Conservation (phyloP, 1,140 invertebrate genomes). For the Drosophila azteca region DNA sequence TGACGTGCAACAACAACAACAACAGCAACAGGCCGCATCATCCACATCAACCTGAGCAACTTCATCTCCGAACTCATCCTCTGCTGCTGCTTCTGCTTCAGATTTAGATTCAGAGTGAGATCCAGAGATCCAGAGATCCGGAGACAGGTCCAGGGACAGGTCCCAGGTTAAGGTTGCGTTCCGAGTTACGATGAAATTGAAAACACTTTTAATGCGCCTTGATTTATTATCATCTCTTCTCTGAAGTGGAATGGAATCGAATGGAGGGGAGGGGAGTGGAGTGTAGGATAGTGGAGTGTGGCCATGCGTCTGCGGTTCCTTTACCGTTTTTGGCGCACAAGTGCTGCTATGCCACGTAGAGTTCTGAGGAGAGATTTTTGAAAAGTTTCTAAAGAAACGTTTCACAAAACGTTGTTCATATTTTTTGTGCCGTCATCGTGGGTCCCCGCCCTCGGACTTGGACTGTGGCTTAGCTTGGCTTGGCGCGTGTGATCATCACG, state of each 20-base stretch:
- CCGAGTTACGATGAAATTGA: constrained; percentile 72
- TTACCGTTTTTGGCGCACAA: constrained; percentile 51
- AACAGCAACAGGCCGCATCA: constrained; percentile 29
- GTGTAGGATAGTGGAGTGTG: constrained; percentile 32
- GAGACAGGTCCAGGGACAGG: constrained; percentile 24
- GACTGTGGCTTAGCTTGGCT: too few species aligned
- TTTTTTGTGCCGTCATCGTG: constrained; percentile 55
- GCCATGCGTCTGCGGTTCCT: constrained; percentile 51
- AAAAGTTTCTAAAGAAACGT: constrained; percentile 59
- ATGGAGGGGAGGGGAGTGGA: neutral
- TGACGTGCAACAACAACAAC: constrained; percentile 68
- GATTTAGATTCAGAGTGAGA: constrained; percentile 13
- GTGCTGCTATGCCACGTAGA: constrained; percentile 25
- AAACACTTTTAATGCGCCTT: constrained; percentile 77
- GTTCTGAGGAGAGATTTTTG: constrained; percentile 57
- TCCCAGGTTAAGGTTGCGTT: constrained; percentile 49
- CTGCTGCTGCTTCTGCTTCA: constrained; percentile 15
- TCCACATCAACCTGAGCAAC: constrained; percentile 52
- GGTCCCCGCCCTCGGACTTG: neutral
- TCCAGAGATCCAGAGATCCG: neutral
- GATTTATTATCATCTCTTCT: constrained; percentile 68
- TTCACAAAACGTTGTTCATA: constrained; percentile 14
- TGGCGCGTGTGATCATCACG: constrained; percentile 52
- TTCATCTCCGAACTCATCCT: constrained; percentile 52
- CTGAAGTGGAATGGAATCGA: too few species aligned